Evolutionary conservation across 2,888 invertebrate species (phyloP).

Genomic region (Neoitamus cyanurus): DNA sequence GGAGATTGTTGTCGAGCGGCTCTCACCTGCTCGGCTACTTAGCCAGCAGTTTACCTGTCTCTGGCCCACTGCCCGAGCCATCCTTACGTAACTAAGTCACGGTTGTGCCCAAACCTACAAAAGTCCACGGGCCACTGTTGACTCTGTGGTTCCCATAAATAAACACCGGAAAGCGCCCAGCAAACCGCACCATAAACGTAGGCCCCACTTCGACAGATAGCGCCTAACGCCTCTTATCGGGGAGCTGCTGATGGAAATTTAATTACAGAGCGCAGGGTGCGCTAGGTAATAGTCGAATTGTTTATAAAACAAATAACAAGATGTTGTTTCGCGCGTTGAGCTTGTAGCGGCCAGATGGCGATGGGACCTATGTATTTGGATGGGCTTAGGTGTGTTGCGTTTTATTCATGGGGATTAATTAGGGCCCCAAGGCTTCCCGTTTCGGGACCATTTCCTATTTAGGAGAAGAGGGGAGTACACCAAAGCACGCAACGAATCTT

Average conservation of each 20-base stretch:
- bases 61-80: too few relatives aligned
- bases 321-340: not conserved
- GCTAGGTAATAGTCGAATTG: not conserved
- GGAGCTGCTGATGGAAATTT: constrained; percentile 3
- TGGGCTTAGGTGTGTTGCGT: not conserved
- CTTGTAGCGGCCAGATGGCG: not conserved
- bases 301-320: not conserved
- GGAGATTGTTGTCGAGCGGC: constrained; percentile 15
- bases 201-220: not conserved
- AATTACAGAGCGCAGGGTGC: constrained; percentile 3
- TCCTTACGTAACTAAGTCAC: not conserved
- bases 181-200: not conserved
- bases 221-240: not conserved
- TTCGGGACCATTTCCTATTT: not conserved
- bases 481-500: not conserved
- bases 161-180: not conserved
- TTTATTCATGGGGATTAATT: not conserved
- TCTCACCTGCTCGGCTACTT: not conserved
- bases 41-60: not conserved
- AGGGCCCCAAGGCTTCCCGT: not conserved
- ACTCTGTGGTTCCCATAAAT: not conserved
- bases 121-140: not conserved
- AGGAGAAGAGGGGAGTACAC: not conserved
- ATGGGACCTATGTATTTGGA: not conserved
- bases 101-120: not conserved